Evolutionary conservation across 1,140 invertebrate species (phyloP), one percentile per base, ranked within the genome.

Genomic region (Palaemon carinicauda): DNA sequence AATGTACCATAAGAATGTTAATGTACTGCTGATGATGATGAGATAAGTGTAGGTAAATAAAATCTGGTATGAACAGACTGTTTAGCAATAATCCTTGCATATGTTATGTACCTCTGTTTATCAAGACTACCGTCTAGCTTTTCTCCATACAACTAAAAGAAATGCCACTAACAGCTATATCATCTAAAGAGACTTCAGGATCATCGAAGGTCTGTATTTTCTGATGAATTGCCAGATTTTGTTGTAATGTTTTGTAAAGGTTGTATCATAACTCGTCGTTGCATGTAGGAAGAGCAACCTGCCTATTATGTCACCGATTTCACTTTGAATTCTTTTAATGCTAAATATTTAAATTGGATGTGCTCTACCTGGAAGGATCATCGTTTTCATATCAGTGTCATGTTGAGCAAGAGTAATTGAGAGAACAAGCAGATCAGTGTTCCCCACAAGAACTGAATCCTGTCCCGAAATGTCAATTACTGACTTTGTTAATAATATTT

Each of bases 391-490:
- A 54, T 74, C 71, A 27, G 29, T 82, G 1, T n/a, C 7, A 81
- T 54, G 56, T 24, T 79, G 53, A n/a, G n/a, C 86, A 87, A 82
- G 80, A 87, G 65, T 83, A 82, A 54, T 83, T 33, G n/a, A n/a
- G n/a, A n/a, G n/a, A n/a, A n/a, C n/a, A n/a, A n/a, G n/a, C n/a
- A n/a, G n/a, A n/a, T n/a, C n/a, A n/a, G n/a, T n/a, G n/a, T n/a
- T n/a, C n/a, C n/a, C n/a, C n/a, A n/a, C n/a, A n/a, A n/a, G n/a
- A n/a, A n/a, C n/a, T n/a, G n/a, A n/a, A n/a, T n/a, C n/a, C n/a
- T n/a, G n/a, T n/a, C n/a, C n/a, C n/a, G n/a, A n/a, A n/a, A n/a
- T n/a, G n/a, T n/a, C n/a, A n/a, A n/a, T n/a, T n/a, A n/a, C n/a
- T n/a, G n/a, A n/a, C n/a, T n/a, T n/a, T n/a, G n/a, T n/a, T n/a